A percentile compares a stretch with the other conserved stretches of the same genome.
These are phyloP conservation scores for Volucella zonaria DNA, from an alignment of 2,888 invertebrate species.

Conservation along the genomic window DNA sequence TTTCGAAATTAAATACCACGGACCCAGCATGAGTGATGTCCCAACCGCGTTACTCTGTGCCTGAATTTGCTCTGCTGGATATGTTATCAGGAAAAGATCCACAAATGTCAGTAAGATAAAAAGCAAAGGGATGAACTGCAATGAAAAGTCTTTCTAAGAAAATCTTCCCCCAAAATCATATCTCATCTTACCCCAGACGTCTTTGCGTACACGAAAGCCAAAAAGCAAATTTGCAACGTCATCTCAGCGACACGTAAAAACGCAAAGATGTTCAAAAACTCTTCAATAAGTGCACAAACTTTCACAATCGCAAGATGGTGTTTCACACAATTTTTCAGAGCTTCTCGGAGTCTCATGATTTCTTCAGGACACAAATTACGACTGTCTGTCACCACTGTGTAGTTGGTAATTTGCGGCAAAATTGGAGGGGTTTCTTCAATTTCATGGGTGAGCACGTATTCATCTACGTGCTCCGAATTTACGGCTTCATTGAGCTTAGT, in stretches of 20 bases:
- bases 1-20: constrained; percentile 3
- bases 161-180: background rate
- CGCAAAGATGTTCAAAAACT: background rate
- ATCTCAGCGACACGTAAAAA: background rate
- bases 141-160: background rate
- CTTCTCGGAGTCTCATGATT: constrained; percentile 1
- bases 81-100: constrained; percentile 49
- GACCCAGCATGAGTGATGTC: background rate
- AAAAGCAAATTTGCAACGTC: constrained; percentile 53
- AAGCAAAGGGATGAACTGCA: background rate
- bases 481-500: background rate
- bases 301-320: background rate
- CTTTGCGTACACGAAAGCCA: constrained; percentile 47
- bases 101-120: background rate
- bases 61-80: constrained; percentile 33
- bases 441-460: constrained; percentile 11
- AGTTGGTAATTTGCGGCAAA: background rate
- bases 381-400: background rate
- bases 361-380: background rate
- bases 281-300: background rate
- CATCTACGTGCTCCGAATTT: background rate
- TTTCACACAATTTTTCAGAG: constrained; percentile 53
- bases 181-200: constrained; percentile 38
- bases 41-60: constrained; percentile 21
- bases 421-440: background rate